These are phyloP conservation scores for Lepidurus packardi DNA, from an alignment of 1,140 invertebrate species.

Conservation along the genomic window DNA sequence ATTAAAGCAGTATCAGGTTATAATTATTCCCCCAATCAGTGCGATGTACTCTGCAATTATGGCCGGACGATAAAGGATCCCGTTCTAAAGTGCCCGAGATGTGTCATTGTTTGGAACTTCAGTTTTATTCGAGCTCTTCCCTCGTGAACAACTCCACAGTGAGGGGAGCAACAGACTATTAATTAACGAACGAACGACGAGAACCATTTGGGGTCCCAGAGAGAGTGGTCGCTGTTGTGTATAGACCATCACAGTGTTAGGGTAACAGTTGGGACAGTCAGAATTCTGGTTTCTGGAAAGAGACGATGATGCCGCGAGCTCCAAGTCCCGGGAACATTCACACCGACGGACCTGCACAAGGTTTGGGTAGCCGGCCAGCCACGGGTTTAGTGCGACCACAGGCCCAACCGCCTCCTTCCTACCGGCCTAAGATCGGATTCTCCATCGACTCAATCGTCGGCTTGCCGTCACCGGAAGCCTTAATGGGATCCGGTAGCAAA, in stretches of 20 bases:
- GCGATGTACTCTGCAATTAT: background rate
- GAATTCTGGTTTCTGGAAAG: background rate
- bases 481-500: conserved; percentile 25
- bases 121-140: background rate
- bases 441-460: conserved; percentile 31
- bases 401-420: conserved; percentile 16
- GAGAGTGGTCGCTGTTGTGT: no score
- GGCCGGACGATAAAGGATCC: background rate
- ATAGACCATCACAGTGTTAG: background rate
- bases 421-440: conserved; percentile 32
- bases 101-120: background rate
- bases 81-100: background rate
- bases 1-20: background rate
- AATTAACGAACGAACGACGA: background rate
- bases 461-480: background rate
- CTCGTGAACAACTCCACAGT: background rate
- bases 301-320: conserved; percentile 17
- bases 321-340: background rate
- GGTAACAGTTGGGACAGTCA: background rate
- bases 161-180: background rate
- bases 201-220: background rate
- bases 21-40: background rate
- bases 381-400: conserved; percentile 19
- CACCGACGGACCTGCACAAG: background rate
- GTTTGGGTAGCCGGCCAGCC: background rate